Base-by-base conservation (phyloP, 2,888 invertebrate genomes). In the Arenicola marina region DNA sequence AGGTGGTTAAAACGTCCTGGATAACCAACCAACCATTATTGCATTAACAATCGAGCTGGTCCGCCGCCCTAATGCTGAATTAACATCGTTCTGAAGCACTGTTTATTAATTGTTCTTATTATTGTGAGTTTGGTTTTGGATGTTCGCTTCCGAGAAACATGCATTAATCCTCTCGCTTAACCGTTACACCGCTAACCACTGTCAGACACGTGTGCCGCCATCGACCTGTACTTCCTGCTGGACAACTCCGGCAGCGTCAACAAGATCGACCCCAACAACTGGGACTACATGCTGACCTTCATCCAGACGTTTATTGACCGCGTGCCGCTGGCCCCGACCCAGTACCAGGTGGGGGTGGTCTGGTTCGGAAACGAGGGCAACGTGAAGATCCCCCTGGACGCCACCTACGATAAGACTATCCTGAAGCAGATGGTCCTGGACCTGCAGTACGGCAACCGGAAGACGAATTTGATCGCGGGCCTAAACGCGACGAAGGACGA, bases 241-340 rank as follows among this genome's bases (percentile, higher is more conserved):
- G 57, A 57, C 31, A 57, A 44, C 31, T 57, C 57, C 29, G 57
- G 57, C 11, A 57, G 57, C 26, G n/a, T 57, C 44, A n/a, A 11
- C 4, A 28, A 46, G 24, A 44, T 24, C 28, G 57, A 46, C 24
- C 26, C 26, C 7, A 24, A 28, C 45, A 57, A 44, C 28, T 46
- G 45, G 44, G 28, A 46, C 46, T 46, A 46, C 46, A 46, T 46
- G 11, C 4, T 46, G 15, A n/a, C 44, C 29, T 57, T 46, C 46
- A 26, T 29, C 45, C 24, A 4, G 11, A n/a, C 7, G 4, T 15
- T 28, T n/a, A 18, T 46, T 7, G 11, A 7, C 26, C 3, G 3
- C 28, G 7, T 38, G 4, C 4, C 7, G 34, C 34, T 56, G 34
- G n/a, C 18, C 38, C 4, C n/a, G 21, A 7, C 11, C 11, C 34